phyloP scores from a whole-genome alignment of 1,140 invertebrate species.

The Spodoptera frugiperda region DNA sequence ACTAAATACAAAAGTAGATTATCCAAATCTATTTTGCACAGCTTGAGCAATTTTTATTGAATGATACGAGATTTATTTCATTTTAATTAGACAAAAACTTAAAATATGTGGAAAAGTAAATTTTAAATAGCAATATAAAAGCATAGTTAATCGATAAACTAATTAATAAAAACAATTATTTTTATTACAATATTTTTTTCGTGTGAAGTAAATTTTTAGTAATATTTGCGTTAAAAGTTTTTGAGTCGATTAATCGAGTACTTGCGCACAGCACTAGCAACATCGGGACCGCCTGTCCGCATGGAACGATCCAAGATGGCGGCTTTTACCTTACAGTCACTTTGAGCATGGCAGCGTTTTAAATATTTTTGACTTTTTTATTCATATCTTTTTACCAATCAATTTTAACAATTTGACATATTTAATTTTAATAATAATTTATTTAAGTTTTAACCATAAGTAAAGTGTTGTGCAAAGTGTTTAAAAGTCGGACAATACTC shows the following conservation, averaged over 20 bases:
- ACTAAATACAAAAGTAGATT: too few relatives aligned
- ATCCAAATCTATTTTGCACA: too few relatives aligned
- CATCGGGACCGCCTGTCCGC: conserved; percentile 69
- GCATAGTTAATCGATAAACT: too few relatives aligned
- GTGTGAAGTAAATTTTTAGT: background rate
- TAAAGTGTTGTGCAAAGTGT: conserved; percentile 73
- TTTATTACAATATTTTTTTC: too few relatives aligned
- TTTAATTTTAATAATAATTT: conserved; percentile 65
- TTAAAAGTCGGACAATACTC: conserved; percentile 68
- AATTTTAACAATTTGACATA: conserved; percentile 70
- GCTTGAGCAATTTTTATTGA: too few relatives aligned
- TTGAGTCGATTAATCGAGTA: conserved; percentile 65
- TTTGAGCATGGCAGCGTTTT: conserved; percentile 72
- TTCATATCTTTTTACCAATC: conserved; percentile 49
- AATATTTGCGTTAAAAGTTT: background rate
- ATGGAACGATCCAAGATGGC: conserved; percentile 83
- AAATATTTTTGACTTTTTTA: conserved; percentile 57
- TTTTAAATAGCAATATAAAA: too few relatives aligned
- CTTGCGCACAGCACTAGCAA: conserved; percentile 79
- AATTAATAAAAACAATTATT: too few relatives aligned
- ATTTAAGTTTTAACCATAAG: conserved; percentile 74
- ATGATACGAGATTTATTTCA: too few relatives aligned
- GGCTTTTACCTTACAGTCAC: conserved; percentile 78
- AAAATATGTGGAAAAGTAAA: too few relatives aligned
- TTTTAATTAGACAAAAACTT: too few relatives aligned